These are phyloP conservation scores for Poecile atricapillus DNA, from an alignment of 2,113 vertebrate species.

Conservation along the genomic window DNA sequence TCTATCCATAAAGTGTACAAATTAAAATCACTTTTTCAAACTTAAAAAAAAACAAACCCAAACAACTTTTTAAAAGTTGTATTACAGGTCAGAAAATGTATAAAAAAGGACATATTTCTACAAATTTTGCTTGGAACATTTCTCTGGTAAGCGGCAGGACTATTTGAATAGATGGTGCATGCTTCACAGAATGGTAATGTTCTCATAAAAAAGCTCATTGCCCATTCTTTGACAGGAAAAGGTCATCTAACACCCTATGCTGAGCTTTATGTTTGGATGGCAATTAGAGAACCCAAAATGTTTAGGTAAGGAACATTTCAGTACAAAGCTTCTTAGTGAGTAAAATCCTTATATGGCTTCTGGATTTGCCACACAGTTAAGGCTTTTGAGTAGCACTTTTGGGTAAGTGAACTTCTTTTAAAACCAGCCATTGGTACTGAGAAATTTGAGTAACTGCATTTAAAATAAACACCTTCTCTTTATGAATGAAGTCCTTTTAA, in stretches of 20 bases:
- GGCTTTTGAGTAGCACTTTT: slow-evolving; percentile 32
- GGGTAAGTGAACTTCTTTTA: slow-evolving; percentile 13
- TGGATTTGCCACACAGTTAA: slow-evolving; percentile 28
- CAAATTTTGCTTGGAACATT: neutral
- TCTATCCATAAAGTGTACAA: neutral
- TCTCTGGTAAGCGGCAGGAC: neutral
- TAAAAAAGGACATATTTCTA: neutral
- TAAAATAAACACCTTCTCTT: slow-evolving; percentile 43
- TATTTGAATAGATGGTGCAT: neutral
- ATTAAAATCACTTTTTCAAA: neutral
- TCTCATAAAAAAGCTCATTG: neutral
- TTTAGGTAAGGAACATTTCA: slow-evolving; percentile 40
- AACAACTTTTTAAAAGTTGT: neutral
- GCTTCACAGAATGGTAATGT: neutral
- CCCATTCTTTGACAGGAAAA: neutral
- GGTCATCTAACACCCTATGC: neutral
- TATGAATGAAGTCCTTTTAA: slow-evolving; percentile 60
- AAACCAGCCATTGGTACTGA: slow-evolving; percentile 8
- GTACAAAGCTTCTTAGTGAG: slow-evolving; percentile 8
- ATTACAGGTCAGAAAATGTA: neutral
- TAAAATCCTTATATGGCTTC: slow-evolving; percentile 14
- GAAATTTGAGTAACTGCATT: slow-evolving; percentile 51
- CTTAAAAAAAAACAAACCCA: neutral
- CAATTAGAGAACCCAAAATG: slow-evolving; percentile 44
- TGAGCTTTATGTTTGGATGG: neutral